Conservation (phyloP, 2,113 vertebrate genomes). For the Nesoenas mayeri region DNA sequence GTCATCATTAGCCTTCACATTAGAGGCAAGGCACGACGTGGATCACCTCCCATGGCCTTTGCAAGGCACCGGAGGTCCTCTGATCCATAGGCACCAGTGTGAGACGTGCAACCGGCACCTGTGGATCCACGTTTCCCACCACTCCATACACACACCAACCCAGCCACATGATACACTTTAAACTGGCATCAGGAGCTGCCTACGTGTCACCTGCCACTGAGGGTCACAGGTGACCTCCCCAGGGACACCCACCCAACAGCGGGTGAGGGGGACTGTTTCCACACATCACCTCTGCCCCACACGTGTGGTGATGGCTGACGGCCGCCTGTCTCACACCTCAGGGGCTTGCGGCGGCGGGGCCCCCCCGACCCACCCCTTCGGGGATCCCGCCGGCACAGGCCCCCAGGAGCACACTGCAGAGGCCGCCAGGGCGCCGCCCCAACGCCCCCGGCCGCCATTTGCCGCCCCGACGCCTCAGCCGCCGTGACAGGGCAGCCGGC, state of each 20-base stretch:
- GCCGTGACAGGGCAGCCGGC: neutral
- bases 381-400: neutral
- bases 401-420: neutral
- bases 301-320: fast-evolving
- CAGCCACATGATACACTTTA: fast-evolving
- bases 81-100: fast-evolving
- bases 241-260: neutral
- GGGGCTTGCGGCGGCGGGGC: neutral
- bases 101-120: neutral
- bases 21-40: fast-evolving
- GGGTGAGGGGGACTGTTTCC: neutral
- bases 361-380: too few species aligned
- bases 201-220: neutral
- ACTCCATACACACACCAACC: fast-evolving
- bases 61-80: neutral
- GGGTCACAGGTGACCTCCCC: neutral
- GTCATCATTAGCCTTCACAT: fast-evolving
- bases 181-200: neutral
- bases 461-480: neutral
- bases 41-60: neutral
- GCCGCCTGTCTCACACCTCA: neutral
- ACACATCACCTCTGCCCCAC: neutral
- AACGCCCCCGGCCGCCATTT: neutral
- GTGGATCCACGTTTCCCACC: neutral
- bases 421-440: neutral